Evolutionary conservation across 1,140 invertebrate species (phyloP), one percentile per base, ranked within the genome.

Genomic region (Scaptomyza pallida): DNA sequence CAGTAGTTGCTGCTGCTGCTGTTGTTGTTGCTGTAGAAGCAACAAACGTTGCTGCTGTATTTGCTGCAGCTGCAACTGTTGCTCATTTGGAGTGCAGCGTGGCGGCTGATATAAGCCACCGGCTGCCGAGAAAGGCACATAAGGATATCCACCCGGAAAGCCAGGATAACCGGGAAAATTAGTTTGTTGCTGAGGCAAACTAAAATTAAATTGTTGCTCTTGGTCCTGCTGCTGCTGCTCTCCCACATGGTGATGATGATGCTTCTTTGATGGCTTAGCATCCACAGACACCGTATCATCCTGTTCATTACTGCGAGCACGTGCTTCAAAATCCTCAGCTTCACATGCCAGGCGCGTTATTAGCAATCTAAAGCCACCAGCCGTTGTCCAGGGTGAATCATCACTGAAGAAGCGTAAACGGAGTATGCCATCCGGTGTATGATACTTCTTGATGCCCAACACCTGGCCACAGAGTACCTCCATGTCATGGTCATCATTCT

Each of bases 351-450:
- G 71, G 5, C 92, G 88, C 1, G 92, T 93, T 2, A 94, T 91
- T 3, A 93, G 77, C 54, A 94, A 91, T 19, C 92, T 91, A 62
- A 93, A 94, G 3, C 93, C 92, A n/a, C 91, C 91, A 9, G 63
- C 89, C 8, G 89, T 89, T 0, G 88, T 81, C 89, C 89, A 90
- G 0, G 89, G 89, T 0, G 85, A 89, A 6, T 79, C 74, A 17
- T 91, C 90, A 30, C 85, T 73, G 0, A 76, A 41, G 68, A 93
- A 93, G 12, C 89, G 71, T n/a, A 93, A 19, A 0, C 75, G 78
- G 3, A 93, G 68, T 3, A 78, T 78, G 9, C 93, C 93, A 76
- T 93, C 91, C 10, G 90, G 89, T 0, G 92, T 92, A 5, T 77
- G 78, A 68, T 93, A 93, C 10, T 89, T 91, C 52, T 92, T 92